These are phyloP conservation scores for Leptobrachium leishanense DNA, from an alignment of 2,113 vertebrate species.

Conservation along the genomic window DNA sequence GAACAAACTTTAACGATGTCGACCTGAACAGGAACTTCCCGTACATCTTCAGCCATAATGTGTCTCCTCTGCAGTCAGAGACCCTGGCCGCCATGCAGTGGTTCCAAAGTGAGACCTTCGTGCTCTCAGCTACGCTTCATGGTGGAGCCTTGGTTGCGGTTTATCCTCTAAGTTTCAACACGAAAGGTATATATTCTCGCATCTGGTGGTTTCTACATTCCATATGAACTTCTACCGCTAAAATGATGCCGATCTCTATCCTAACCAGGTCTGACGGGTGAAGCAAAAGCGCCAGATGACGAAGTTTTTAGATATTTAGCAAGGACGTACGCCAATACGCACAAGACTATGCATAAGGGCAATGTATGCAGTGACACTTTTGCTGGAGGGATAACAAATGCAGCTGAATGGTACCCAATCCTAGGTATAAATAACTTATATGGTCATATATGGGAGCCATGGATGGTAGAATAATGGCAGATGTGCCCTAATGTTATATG, in stretches of 20 bases:
- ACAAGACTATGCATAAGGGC: constrained; percentile 75
- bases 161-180: constrained; percentile 88
- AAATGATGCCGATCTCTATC: neutral
- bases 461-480: neutral
- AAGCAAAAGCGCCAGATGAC: constrained; percentile 77
- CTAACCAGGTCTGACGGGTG: constrained; percentile 3
- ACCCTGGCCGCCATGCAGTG: constrained; percentile 83
- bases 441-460: neutral
- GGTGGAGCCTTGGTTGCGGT: constrained; percentile 90
- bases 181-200: constrained; percentile 67
- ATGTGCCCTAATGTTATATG: no score
- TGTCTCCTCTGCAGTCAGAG: constrained; percentile 70
- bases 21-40: constrained; percentile 95
- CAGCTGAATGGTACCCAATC: constrained; percentile 84
- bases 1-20: neutral
- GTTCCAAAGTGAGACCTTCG: constrained; percentile 80
- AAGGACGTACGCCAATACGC: constrained; percentile 78
- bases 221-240: neutral
- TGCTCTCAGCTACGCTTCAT: constrained; percentile 92
- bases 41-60: constrained; percentile 68
- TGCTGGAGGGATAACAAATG: constrained; percentile 81
- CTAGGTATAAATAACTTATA: constrained; percentile 67
- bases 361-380: constrained; percentile 69
- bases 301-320: constrained; percentile 89
- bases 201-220: neutral